A percentile compares a stretch with the other conserved stretches of the same genome.
These are phyloP conservation scores for Eudemis profundana DNA, from an alignment of 2,888 invertebrate species.

Conservation along the genomic window DNA sequence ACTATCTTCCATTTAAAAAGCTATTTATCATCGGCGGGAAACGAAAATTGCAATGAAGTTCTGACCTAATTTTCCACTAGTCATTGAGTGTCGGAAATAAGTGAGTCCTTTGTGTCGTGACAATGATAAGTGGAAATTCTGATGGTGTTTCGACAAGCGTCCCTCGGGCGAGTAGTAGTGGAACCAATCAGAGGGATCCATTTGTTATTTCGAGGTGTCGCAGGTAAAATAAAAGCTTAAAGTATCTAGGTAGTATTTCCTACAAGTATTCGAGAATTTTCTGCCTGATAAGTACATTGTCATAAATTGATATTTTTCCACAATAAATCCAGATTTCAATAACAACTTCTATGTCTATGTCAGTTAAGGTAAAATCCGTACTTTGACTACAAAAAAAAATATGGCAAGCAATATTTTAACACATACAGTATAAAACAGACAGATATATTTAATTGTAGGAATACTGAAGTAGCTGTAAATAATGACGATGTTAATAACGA, in stretches of 20 bases:
- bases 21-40: constrained; percentile 31
- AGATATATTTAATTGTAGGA: constrained; percentile 16
- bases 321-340: too few relatives aligned
- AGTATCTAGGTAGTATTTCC: too few relatives aligned
- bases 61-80: constrained; percentile 39
- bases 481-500: constrained; percentile 56
- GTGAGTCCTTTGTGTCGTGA: constrained; percentile 38
- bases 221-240: constrained; percentile 31
- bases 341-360: too few relatives aligned
- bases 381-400: too few relatives aligned
- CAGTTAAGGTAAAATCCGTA: too few relatives aligned
- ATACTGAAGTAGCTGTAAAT: constrained; percentile 10
- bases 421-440: neutral
- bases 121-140: constrained; percentile 40
- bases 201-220: constrained; percentile 42
- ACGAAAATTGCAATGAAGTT: constrained; percentile 16
- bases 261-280: too few relatives aligned
- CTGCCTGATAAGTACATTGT: too few relatives aligned
- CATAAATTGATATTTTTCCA: too few relatives aligned
- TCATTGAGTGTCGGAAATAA: constrained; percentile 69
- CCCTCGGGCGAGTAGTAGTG: constrained; percentile 31
- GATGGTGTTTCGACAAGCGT: constrained; percentile 35
- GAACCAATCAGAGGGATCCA: constrained; percentile 31
- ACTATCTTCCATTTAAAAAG: neutral
- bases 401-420: too few relatives aligned